These are phyloP conservation scores for Strigamia crassipes DNA, from an alignment of 2,888 invertebrate species.

Conservation along the genomic window DNA sequence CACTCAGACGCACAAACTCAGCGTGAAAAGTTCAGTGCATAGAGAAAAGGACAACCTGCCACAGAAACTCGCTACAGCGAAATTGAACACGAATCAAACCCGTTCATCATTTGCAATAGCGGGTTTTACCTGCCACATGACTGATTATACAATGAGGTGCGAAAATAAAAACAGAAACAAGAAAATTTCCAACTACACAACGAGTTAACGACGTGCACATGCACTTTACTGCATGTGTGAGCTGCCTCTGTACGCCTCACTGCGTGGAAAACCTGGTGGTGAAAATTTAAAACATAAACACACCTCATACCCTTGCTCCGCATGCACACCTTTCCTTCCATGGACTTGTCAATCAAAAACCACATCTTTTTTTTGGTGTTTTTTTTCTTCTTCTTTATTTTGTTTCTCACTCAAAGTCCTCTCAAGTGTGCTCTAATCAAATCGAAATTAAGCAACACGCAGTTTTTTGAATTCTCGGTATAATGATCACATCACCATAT, in stretches of 20 bases:
- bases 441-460: neutral
- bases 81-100: neutral
- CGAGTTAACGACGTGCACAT: slow-evolving; percentile 10
- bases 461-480: neutral
- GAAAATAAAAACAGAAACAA: slow-evolving; percentile 10
- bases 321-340: neutral
- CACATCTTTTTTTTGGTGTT: no score
- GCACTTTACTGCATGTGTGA: neutral
- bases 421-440: neutral
- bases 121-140: neutral
- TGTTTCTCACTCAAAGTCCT: neutral
- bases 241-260: neutral
- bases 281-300: slow-evolving; percentile 10
- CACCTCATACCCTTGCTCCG: neutral
- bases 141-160: slow-evolving; percentile 10
- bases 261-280: slow-evolving; percentile 3
- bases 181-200: neutral
- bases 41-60: slow-evolving; percentile 4
- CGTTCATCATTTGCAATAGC: neutral
- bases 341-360: neutral
- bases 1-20: neutral
- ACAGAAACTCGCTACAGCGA: neutral
- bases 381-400: neutral
- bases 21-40: slow-evolving; percentile 10
- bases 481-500: neutral